Evolutionary conservation across 2,797 vertebrate species (phyloP).

Genomic region (Cirrhinus molitorella): DNA sequence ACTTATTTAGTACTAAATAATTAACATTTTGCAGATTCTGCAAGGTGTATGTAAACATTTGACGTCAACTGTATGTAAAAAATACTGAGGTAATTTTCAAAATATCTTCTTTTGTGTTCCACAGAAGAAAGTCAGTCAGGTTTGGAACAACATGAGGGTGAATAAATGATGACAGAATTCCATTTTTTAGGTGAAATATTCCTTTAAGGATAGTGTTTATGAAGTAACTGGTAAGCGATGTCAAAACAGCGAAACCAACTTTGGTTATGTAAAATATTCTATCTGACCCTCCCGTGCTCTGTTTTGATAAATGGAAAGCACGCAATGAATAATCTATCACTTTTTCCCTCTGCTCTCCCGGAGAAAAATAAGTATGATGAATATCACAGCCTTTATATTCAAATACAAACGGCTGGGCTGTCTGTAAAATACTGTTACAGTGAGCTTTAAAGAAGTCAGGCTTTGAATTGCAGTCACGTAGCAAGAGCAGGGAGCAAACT

Average conservation of each 20-base stretch:
- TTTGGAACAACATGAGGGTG: not conserved
- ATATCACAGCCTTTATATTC: slow-evolving; percentile 43
- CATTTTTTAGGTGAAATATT: not conserved
- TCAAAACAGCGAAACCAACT: slow-evolving; percentile 17
- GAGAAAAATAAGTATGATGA: slow-evolving; percentile 30
- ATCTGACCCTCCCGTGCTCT: slow-evolving; percentile 21
- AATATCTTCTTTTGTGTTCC: slow-evolving; percentile 1
- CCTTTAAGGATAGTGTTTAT: slow-evolving; percentile 5
- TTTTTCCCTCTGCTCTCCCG: slow-evolving; percentile 5
- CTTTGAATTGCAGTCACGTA: slow-evolving; percentile 38
- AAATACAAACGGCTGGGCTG: slow-evolving; percentile 18
- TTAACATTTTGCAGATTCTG: too few relatives aligned
- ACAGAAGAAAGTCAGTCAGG: not conserved
- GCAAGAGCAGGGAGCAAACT: slow-evolving; percentile 36
- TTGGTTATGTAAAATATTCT: slow-evolving; percentile 6
- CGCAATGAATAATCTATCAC: slow-evolving; percentile 39
- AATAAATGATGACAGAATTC: not conserved
- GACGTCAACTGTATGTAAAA: not conserved
- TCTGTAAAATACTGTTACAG: slow-evolving; percentile 34
- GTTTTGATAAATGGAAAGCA: slow-evolving; percentile 32
- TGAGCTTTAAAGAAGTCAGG: not conserved
- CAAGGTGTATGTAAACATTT: not conserved
- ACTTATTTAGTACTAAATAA: too few relatives aligned
- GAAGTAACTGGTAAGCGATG: not conserved
- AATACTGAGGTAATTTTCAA: not conserved